Evolutionary conservation across 2,888 invertebrate species (phyloP).

Genomic region (Cancer borealis): DNA sequence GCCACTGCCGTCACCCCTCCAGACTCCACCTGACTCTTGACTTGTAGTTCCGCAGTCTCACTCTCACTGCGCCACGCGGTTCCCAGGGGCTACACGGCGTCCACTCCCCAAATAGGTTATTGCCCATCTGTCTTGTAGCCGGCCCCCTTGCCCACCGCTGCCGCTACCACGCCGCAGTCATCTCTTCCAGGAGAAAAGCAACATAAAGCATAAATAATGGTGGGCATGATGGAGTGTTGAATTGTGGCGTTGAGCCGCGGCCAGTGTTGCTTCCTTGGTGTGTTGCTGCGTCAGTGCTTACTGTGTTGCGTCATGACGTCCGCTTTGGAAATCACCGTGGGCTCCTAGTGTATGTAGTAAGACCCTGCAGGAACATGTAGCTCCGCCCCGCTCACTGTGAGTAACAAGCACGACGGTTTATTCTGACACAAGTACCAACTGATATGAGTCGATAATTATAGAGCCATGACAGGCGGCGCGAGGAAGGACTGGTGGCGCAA

Average conservation of each 20-base stretch:
- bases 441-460: not conserved
- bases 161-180: not conserved
- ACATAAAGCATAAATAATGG: not conserved
- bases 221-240: not conserved
- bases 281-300: slow-evolving; percentile 9
- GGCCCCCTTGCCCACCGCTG: not conserved
- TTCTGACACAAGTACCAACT: not conserved
- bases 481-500: not conserved
- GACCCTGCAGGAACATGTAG: not conserved
- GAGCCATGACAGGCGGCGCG: not conserved
- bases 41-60: not conserved
- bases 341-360: not conserved
- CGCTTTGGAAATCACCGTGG: not conserved
- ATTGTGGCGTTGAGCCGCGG: not conserved
- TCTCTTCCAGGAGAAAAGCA: not conserved
- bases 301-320: not conserved
- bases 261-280: slow-evolving; percentile 10
- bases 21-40: not conserved
- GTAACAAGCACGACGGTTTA: not conserved
- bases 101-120: slow-evolving; percentile 9
- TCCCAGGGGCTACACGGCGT: not conserved
- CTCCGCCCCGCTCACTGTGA: not conserved
- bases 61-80: slow-evolving; percentile 2
- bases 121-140: not conserved
- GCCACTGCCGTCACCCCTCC: not conserved